Percentiles rank a stretch among this genome's conserved stretches.
Evolutionary conservation across 2,888 invertebrate species (phyloP).

Genomic region (Neelides folsomi): DNA sequence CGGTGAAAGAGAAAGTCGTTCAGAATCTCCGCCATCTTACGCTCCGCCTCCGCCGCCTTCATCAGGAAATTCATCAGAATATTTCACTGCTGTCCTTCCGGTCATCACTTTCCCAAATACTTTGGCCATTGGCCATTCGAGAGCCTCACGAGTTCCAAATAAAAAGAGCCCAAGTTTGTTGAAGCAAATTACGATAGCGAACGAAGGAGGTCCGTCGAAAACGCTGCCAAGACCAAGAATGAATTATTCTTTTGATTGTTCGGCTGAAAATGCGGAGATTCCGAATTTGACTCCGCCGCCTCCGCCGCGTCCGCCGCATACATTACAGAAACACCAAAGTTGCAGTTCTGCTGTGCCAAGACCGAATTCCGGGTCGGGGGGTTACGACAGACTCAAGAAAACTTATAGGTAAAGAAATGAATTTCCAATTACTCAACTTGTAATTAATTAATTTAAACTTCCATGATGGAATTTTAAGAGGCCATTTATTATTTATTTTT

Average conservation of each 20-base stretch:
- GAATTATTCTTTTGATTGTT: slow-evolving; percentile 20
- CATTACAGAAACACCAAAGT: slow-evolving; percentile 2
- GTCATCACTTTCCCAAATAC: slow-evolving; percentile 1
- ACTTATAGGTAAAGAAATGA: slow-evolving; percentile 11
- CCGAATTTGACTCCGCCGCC: slow-evolving; percentile 32
- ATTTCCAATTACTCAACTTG: too few species aligned
- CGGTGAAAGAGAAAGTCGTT: slow-evolving; percentile 32
- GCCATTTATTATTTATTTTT: too few species aligned
- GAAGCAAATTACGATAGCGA: slow-evolving; percentile 30
- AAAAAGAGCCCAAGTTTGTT: slow-evolving; percentile 31
- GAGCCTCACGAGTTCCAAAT: slow-evolving; percentile 10
- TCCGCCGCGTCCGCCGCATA: slow-evolving; percentile 28
- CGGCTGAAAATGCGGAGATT: slow-evolving; percentile 21
- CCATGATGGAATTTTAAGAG: too few species aligned
- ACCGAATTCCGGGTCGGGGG: slow-evolving; percentile 25
- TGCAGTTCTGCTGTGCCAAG: slow-evolving; percentile 28
- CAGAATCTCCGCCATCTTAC: slow-evolving; percentile 1
- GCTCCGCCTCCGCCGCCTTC: slow-evolving; percentile 3
- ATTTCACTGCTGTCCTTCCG: slow-evolving; percentile 6
- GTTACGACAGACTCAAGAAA: slow-evolving; percentile 9
- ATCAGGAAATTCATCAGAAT: neutral
- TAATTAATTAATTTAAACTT: too few species aligned
- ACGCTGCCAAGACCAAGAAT: slow-evolving; percentile 25
- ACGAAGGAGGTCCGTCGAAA: slow-evolving; percentile 13
- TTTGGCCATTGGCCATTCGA: neutral